Conservation (phyloP, 2,888 invertebrate species). For the Leptinotarsa juncta region DNA sequence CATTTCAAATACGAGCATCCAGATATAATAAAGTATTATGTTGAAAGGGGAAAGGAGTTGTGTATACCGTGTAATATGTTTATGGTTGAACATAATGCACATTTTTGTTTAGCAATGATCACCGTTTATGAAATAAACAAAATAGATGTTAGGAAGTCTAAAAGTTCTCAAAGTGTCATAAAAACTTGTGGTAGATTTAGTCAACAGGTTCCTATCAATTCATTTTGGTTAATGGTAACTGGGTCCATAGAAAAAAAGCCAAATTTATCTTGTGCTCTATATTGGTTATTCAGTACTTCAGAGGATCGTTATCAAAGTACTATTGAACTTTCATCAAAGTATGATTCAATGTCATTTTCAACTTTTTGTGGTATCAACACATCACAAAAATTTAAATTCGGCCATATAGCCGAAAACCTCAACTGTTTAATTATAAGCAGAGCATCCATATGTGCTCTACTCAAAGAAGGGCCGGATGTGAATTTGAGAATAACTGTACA, state of each 20-base stretch:
- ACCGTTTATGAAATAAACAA: constrained; percentile 57
- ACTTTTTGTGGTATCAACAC: constrained; percentile 58
- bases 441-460: constrained; percentile 55
- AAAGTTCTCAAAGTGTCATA: constrained; percentile 53
- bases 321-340: constrained; percentile 58
- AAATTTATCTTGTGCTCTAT: constrained; percentile 53
- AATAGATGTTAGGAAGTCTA: constrained; percentile 50
- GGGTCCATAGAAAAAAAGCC: constrained; percentile 53
- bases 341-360: constrained; percentile 56
- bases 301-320: constrained; percentile 57
- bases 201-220: constrained; percentile 55
- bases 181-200: constrained; percentile 55
- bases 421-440: constrained; percentile 59
- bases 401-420: constrained; percentile 52
- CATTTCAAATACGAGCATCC: constrained; percentile 62
- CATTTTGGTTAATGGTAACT: constrained; percentile 63
- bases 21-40: constrained; percentile 52
- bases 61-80: constrained; percentile 54
- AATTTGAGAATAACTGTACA: constrained; percentile 60
- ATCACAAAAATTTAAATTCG: constrained; percentile 53
- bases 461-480: constrained; percentile 57
- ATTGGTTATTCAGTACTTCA: constrained; percentile 61
- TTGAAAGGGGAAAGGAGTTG: constrained; percentile 56
- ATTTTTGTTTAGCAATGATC: constrained; percentile 58
- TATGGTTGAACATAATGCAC: constrained; percentile 51